Conservation (phyloP, 2,888 invertebrate species). For the Drosophila subsilvestris region DNA sequence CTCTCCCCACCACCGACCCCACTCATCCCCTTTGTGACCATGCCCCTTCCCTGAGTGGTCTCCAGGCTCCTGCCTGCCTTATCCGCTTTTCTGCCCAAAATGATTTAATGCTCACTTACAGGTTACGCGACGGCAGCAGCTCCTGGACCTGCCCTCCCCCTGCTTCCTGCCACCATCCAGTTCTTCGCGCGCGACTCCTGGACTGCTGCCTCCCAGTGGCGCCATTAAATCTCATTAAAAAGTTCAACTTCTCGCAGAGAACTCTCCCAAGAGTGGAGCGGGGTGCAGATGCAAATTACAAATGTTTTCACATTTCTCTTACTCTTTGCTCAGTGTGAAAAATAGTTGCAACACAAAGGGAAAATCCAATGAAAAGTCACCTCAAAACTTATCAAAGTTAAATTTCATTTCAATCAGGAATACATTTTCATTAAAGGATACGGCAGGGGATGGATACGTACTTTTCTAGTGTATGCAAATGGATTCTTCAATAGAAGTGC, state of each 20-base stretch:
- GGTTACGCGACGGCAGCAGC: constrained; percentile 37
- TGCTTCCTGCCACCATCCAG: no score
- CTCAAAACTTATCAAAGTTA: constrained; percentile 49
- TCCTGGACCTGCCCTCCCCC: not conserved
- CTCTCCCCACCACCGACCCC: not conserved
- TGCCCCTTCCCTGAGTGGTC: not conserved
- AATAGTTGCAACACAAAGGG: constrained; percentile 45
- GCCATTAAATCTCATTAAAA: constrained; percentile 78
- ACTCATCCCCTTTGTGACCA: no score
- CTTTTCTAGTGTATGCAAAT: not conserved
- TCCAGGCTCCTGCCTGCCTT: constrained; percentile 56
- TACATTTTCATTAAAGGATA: constrained; percentile 10
- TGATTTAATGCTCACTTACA: constrained; percentile 76
- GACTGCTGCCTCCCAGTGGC: constrained; percentile 63
- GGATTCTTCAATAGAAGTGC: constrained; percentile 58
- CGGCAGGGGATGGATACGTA: no score
- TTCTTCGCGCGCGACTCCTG: constrained; percentile 5
- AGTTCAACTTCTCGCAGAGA: constrained; percentile 55
- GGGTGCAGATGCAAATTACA: constrained; percentile 65
- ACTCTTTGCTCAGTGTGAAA: constrained; percentile 5
- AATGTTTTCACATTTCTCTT: constrained; percentile 61
- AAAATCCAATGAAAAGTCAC: constrained; percentile 31
- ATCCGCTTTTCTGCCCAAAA: constrained; percentile 61
- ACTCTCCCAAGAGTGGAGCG: not conserved
- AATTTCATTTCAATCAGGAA: constrained; percentile 12